Evolutionary conservation across 2,797 vertebrate genomes (phyloP), one percentile per base, ranked within the genome.

Genomic region (Poecilia picta): DNA sequence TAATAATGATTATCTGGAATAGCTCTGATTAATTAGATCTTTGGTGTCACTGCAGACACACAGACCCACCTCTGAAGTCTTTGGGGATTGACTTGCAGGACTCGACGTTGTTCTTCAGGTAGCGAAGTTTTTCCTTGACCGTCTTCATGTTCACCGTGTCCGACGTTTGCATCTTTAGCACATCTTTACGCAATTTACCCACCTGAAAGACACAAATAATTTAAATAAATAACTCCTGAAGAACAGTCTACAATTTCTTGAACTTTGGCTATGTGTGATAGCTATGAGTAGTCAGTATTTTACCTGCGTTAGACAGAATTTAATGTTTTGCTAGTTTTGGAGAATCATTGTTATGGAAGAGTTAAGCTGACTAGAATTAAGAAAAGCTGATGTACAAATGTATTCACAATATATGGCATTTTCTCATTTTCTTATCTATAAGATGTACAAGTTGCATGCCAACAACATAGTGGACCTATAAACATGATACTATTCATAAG

Each of bases 131-230:
- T 49, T 93, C 92, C 82, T 81, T 95, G 45, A 95, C 78, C 0
- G 86, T 55, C 85, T 93, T 92, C 81, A 96, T 85, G 83, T 96
- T 96, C 6, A 93, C 53, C n/a, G 76, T 74, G 62, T 95, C 80
- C 1, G 87, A 74, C 11, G n/a, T 85, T 68, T 93, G 80, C 86
- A 95, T 88, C 43, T 3, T 88, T 1, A 55, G 43, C 2, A 95
- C 87, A 45, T 89, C 81, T 6, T 4, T 6, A 28, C 74, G 87
- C 43, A 94, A 70, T 79, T 90, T 84, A 64, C 5, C 70, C 78
- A 95, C 76, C 95, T 96, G 43, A 85, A 7, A 86, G 57, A 84
- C 43, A 87, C 23, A 76, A 62, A 81, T 33, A 62, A 13, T 62
- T 64, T 36, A 36, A 64, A 64, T 64, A 64, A 33, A 64, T 64